Evolutionary conservation across 2,888 invertebrate species (phyloP), one percentile per base, ranked within the genome.

Genomic region (Caenorhabditis sp.): DNA sequence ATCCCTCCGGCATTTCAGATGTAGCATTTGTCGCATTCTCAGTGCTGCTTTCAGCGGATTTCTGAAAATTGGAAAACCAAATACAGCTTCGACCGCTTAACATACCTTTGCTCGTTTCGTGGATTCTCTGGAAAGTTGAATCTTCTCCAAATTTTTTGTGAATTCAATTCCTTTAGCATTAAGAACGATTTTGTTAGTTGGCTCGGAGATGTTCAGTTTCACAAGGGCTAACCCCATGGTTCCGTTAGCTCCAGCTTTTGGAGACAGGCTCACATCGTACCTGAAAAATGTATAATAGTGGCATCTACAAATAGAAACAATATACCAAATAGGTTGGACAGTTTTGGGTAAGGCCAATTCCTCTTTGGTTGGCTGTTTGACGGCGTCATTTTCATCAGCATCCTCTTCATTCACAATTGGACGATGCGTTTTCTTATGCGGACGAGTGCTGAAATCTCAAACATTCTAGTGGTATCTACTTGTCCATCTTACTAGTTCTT

Each of bases 281-380:
- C 82, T 82, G 3, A 16, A 69, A 38, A 19, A 31, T n/a, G n/a
- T 16, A 16, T 19, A n/a, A n/a, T n/a, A n/a, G n/a, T n/a, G n/a
- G n/a, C n/a, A n/a, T n/a, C n/a, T n/a, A n/a, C n/a, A 12, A 54
- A 54, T 6, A 14, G 2, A 7, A 12, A 24, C 14, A 3, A 2
- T 26, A 14, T 86, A 90, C 88, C 89, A 90, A 24, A 90, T 51
- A 1, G 90, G 90, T 24, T 75, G 64, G 10, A 90, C 70, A 35
- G 73, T 58, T 24, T 84, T 85, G 7, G 89, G 86, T 26, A 90
- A 77, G 16, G 89, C 80, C 58, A 90, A 72, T 49, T 90, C 87
- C 26, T 85, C 87, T 47, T 87, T 85, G 7, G 87, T 87, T 41
- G 90, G 90, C n/a, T 82, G 86, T 35, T 80, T 73, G 35, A 79